These are phyloP conservation scores for Menura novaehollandiae DNA, from an alignment of 2,113 vertebrate genomes.

Conservation along the genomic window DNA sequence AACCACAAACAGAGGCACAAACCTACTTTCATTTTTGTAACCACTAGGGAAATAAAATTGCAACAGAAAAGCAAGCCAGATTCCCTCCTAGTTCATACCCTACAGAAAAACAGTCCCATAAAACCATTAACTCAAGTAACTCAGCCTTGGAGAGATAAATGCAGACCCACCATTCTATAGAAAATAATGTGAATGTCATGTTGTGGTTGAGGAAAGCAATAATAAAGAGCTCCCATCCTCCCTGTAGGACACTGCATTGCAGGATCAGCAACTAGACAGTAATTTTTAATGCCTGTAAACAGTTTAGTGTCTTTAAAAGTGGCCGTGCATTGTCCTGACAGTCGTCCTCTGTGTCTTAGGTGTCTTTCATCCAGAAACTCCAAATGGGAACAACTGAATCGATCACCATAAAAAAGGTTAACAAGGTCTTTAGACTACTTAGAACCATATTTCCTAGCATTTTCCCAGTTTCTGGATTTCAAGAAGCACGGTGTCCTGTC, in stretches of 20 bases:
- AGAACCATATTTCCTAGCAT: not conserved
- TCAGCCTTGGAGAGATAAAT: not conserved
- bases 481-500: not conserved
- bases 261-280: not conserved
- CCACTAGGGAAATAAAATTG: not conserved
- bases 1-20: not conserved
- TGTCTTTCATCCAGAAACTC: not conserved
- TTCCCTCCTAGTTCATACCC: not conserved
- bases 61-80: not conserved
- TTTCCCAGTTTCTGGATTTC: not conserved
- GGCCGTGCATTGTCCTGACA: rapidly evolving
- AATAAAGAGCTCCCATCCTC: not conserved
- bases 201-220: not conserved
- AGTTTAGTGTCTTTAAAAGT: not conserved
- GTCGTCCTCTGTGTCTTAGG: not conserved
- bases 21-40: not conserved
- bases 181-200: not conserved
- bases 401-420: not conserved
- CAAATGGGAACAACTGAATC: not conserved
- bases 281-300: not conserved
- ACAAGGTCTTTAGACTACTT: not conserved
- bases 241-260: not conserved
- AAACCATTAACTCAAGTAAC: not conserved
- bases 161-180: not conserved
- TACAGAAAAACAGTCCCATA: not conserved